phyloP scores from a whole-genome alignment of 1,140 invertebrate species.

The Drosophila sechellia region DNA sequence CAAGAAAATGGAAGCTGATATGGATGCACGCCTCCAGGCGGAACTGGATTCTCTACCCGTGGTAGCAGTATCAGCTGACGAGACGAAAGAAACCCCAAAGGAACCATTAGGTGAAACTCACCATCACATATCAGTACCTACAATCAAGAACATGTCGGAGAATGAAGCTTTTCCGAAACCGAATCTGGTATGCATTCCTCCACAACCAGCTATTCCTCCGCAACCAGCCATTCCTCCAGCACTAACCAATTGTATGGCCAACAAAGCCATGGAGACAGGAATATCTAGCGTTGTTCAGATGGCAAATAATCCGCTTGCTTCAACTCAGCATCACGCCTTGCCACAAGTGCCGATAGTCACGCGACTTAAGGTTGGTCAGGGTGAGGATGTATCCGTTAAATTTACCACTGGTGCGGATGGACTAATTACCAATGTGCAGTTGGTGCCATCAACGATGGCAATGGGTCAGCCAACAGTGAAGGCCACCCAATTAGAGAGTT shows the following conservation, averaged over 20 bases:
- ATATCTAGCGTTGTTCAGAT: neutral
- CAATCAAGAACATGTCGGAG: neutral
- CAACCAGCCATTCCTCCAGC: neutral
- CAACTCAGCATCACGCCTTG: neutral
- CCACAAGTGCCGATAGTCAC: conserved; percentile 13
- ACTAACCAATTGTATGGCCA: no score
- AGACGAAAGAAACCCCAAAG: neutral
- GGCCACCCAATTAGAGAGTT: neutral
- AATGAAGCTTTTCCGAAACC: neutral
- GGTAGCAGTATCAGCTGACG: conserved; percentile 29
- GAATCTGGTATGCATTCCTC: no score
- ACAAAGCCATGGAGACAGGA: neutral
- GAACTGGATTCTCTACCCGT: conserved; percentile 52
- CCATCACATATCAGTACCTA: no score
- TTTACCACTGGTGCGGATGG: conserved; percentile 35
- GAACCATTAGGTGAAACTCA: neutral
- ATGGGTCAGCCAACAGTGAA: neutral
- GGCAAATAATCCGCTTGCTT: neutral
- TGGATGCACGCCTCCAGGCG: conserved; percentile 52
- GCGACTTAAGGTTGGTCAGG: neutral
- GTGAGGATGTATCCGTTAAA: conserved; percentile 21
- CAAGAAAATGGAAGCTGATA: conserved; percentile 12
- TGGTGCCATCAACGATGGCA: neutral
- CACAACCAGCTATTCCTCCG: neutral
- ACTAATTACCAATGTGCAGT: conserved; percentile 25